Evolutionary conservation across 2,888 invertebrate genomes (phyloP).

Genomic region (Parnassius mnemosyne): DNA sequence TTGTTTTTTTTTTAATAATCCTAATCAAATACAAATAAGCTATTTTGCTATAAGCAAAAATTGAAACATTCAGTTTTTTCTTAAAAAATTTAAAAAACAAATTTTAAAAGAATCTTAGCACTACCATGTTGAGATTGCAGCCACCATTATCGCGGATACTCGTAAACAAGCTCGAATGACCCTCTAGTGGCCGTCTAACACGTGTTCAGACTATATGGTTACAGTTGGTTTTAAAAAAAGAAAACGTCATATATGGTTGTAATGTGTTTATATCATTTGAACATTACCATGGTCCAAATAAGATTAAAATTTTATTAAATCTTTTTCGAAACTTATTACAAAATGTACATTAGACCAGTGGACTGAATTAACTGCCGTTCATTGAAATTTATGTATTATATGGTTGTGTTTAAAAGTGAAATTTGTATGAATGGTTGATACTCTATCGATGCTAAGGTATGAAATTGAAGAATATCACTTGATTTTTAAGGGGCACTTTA

Average conservation of each 20-base stretch:
- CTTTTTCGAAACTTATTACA: neutral
- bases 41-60: too few species aligned
- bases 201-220: slow-evolving; percentile 61
- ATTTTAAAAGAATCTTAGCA: slow-evolving; percentile 27
- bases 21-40: neutral
- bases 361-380: neutral
- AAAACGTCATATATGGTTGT: slow-evolving; percentile 2
- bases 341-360: neutral
- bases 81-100: neutral
- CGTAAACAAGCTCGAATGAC: slow-evolving; percentile 61
- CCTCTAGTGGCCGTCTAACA: slow-evolving; percentile 73
- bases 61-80: too few species aligned
- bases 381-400: slow-evolving; percentile 7
- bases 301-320: neutral
- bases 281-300: neutral
- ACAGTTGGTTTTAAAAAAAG: slow-evolving; percentile 24
- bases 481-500: slow-evolving; percentile 77
- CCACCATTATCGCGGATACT: slow-evolving; percentile 40
- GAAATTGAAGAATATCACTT: slow-evolving; percentile 74
- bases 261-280: slow-evolving; percentile 3
- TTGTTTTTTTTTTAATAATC: slow-evolving; percentile 1
- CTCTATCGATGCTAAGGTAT: slow-evolving; percentile 36
- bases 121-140: slow-evolving; percentile 19
- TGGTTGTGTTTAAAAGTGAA: neutral
- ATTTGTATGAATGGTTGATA: slow-evolving; percentile 11